A percentile compares a stretch with the other conserved stretches of the same genome.
These are phyloP conservation scores for Erpobdella octoculata DNA, from an alignment of 2,888 invertebrate species.

Conservation along the genomic window DNA sequence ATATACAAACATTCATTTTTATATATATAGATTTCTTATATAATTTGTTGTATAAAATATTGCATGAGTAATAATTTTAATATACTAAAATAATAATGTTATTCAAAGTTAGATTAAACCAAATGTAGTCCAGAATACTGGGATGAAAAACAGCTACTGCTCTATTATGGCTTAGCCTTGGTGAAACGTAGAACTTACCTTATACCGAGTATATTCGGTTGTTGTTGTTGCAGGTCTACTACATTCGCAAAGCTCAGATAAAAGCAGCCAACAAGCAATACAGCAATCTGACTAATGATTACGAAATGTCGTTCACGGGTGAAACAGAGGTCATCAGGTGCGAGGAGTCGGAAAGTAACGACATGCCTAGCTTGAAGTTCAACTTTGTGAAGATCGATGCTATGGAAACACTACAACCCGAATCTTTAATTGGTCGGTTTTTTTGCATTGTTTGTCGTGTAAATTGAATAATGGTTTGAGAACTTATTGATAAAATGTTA, in stretches of 20 bases:
- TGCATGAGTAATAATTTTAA: not conserved
- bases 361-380: conserved; percentile 69
- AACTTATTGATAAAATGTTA: not conserved
- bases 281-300: conserved; percentile 76
- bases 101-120: too few species aligned
- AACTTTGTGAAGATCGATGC: conserved; percentile 70
- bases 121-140: too few species aligned
- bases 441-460: too few species aligned
- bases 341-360: conserved; percentile 52
- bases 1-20: too few species aligned
- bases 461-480: not conserved
- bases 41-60: not conserved
- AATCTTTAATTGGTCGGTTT: conserved; percentile 65
- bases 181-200: not conserved
- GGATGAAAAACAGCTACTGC: not conserved
- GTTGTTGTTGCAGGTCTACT: conserved; percentile 63
- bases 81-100: not conserved
- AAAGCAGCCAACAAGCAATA: conserved; percentile 90
- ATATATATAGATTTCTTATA: too few species aligned
- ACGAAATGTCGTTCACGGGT: conserved; percentile 79
- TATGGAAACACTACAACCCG: conserved; percentile 63
- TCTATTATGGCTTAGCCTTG: not conserved
- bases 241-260: conserved; percentile 72
- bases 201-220: not conserved
- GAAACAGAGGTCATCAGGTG: conserved; percentile 59